Evolutionary conservation across 2,888 invertebrate species (phyloP), one percentile per base, ranked within the genome.

Genomic region (Tenthredo notha): DNA sequence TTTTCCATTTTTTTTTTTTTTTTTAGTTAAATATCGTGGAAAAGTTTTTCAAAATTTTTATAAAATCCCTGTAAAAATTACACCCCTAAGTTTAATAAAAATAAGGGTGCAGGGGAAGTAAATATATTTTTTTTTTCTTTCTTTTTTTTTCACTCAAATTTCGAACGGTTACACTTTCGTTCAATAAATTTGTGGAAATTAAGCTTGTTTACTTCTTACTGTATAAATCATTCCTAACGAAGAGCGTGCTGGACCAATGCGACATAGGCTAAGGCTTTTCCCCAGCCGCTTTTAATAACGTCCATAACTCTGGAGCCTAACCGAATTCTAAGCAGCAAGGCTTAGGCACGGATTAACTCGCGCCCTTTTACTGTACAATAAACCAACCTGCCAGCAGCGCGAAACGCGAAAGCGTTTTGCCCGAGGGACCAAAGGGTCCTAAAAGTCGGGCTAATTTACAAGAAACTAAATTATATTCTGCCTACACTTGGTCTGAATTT

Each of bases 301-400:
- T n/a, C 84, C 40, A 74, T 84, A 84, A 84, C 84, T 84, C 61
- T 58, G 29, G 33, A 75, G 84, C 40, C 84, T 75, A 84, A 84
- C 74, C 40, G 61, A 84, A 74, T 84, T 84, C 74, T 74, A 84
- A 74, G 58, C 40, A 75, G 84, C 54, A 40, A 25, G 54, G 75
- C 54, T 84, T 74, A 84, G 75, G 75, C 54, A 33, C 33, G 84
- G 84, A 61, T 74, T 84, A 77, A 80, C 58, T 80, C 61, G 58
- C 37, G 58, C 80, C 80, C 80, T 80, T 80, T 80, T 80, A 50
- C 61, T 50, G n/a, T 61, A 58, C 80, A 61, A 80, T 80, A 80
- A 80, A 80, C 80, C 80, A 37, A 58, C 61, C 80, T 61, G 80
- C 21, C 61, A 58, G 58, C 50, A 54, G 50, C 15, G 61, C 58